phyloP scores from a whole-genome alignment of 2,888 invertebrate genomes.

The Argyra leucocephala region DNA sequence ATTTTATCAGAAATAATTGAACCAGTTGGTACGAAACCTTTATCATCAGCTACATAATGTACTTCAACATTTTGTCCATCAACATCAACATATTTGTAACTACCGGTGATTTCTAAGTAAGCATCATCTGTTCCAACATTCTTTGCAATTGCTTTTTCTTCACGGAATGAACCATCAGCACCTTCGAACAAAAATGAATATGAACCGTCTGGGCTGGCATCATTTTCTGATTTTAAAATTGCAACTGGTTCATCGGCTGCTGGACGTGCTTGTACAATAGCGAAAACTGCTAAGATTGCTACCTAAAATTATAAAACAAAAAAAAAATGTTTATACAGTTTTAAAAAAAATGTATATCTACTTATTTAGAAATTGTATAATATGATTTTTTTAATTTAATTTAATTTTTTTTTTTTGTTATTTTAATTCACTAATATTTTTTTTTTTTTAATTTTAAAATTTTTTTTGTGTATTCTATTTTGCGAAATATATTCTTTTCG shows the following conservation, averaged over 20 bases:
- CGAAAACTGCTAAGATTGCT: conserved; percentile 19
- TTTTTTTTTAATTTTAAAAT: too few species aligned
- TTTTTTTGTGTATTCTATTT: too few species aligned
- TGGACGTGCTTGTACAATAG: conserved; percentile 21
- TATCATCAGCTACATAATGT: conserved; percentile 38
- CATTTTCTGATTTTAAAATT: conserved; percentile 33
- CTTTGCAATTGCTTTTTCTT: conserved; percentile 30
- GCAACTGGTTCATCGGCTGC: conserved; percentile 23
- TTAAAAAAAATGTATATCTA: too few species aligned
- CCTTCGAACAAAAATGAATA: conserved; percentile 30
- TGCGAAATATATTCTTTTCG: too few species aligned
- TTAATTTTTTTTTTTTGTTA: too few species aligned
- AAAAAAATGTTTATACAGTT: not conserved
- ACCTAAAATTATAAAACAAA: not conserved
- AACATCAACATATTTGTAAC: conserved; percentile 36
- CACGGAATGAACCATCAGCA: conserved; percentile 33
- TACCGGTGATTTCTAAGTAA: conserved; percentile 32
- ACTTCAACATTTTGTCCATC: conserved; percentile 37
- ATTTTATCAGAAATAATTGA: conserved; percentile 34
- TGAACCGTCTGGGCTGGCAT: conserved; percentile 31
- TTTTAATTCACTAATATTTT: too few species aligned
- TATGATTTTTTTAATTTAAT: too few species aligned
- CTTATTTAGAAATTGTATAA: too few species aligned
- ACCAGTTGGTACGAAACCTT: conserved; percentile 40
- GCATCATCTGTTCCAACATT: conserved; percentile 30